A percentile compares a stretch with the other conserved stretches of the same genome.
Conservation (phyloP, 2,797 vertebrate species). For the Acanthiza pusilla region DNA sequence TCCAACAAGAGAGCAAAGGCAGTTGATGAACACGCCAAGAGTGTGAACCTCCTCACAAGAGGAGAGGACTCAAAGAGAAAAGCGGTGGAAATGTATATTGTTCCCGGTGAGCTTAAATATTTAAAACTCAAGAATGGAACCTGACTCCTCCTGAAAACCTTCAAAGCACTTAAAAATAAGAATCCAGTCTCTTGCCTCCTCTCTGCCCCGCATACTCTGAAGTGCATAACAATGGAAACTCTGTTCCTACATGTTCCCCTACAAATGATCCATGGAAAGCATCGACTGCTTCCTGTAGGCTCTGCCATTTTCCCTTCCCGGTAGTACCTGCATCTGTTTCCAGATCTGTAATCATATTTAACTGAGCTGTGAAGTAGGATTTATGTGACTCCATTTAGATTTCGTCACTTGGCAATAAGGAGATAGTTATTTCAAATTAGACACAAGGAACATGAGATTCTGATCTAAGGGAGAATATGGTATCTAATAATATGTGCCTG, state of each 20-base stretch:
- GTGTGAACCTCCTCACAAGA: not conserved
- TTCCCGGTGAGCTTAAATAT: not conserved
- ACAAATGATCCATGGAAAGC: slow-evolving; percentile 26
- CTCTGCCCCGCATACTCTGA: not conserved
- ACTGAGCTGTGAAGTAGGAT: not conserved
- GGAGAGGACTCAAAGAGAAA: not conserved
- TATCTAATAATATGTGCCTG: not conserved
- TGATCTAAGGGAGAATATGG: not conserved
- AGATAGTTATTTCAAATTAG: not conserved
- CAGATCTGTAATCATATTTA: not conserved
- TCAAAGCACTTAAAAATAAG: slow-evolving; percentile 26
- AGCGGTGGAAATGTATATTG: not conserved
- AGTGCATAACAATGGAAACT: slow-evolving; percentile 1
- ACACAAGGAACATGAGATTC: not conserved
- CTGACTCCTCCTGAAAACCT: slow-evolving; percentile 16
- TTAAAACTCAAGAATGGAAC: slow-evolving; percentile 4
- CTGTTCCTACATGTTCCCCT: slow-evolving; percentile 17
- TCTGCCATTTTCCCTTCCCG: not conserved
- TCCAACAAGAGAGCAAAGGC: not conserved
- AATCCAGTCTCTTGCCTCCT: not conserved
- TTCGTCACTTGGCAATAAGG: not conserved
- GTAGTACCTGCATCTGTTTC: slow-evolving; percentile 8
- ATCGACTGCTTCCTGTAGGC: not conserved
- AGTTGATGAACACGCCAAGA: not conserved
- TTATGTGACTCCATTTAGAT: not conserved